Conservation (phyloP, 2,113 vertebrate species). For the Macquaria australasica region DNA sequence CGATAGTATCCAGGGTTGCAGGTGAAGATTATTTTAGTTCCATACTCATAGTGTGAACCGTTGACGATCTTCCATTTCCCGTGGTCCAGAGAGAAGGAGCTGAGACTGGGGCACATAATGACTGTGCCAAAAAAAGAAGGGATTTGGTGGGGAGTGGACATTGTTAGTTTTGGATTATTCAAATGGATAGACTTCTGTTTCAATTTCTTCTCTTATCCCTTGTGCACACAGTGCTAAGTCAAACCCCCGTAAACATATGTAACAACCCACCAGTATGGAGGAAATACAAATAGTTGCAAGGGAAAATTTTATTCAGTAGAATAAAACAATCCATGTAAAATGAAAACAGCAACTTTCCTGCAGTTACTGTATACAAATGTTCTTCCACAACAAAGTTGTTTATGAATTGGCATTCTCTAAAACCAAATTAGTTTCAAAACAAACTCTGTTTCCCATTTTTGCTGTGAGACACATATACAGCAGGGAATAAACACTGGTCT, state of each 20-base stretch:
- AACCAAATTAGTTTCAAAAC: slow-evolving; percentile 58
- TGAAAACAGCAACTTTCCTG: slow-evolving; percentile 40
- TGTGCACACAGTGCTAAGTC: slow-evolving; percentile 22
- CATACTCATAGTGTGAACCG: slow-evolving; percentile 95
- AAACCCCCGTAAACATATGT: slow-evolving; percentile 14
- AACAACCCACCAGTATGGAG: slow-evolving; percentile 4
- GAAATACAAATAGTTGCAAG: slow-evolving; percentile 20
- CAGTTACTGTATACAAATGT: slow-evolving; percentile 29
- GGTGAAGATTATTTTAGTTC: slow-evolving; percentile 95
- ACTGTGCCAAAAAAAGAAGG: slow-evolving; percentile 78
- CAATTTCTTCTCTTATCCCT: slow-evolving; percentile 27
- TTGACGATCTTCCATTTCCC: slow-evolving; percentile 97
- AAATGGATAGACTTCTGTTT: slow-evolving; percentile 20
- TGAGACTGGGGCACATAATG: slow-evolving; percentile 94
- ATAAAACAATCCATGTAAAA: slow-evolving; percentile 29
- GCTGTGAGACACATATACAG: slow-evolving; percentile 39
- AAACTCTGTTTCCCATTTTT: slow-evolving; percentile 46
- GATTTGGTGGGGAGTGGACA: background rate
- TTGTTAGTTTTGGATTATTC: slow-evolving; percentile 31
- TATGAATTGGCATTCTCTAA: slow-evolving; percentile 32
- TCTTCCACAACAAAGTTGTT: slow-evolving; percentile 44
- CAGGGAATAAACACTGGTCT: slow-evolving; percentile 57
- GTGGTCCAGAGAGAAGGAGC: slow-evolving; percentile 96
- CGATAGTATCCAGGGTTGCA: slow-evolving; percentile 96
- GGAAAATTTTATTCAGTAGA: slow-evolving; percentile 5